Evolutionary conservation across 2,888 invertebrate genomes (phyloP).

Genomic region (Atethmia centrago): DNA sequence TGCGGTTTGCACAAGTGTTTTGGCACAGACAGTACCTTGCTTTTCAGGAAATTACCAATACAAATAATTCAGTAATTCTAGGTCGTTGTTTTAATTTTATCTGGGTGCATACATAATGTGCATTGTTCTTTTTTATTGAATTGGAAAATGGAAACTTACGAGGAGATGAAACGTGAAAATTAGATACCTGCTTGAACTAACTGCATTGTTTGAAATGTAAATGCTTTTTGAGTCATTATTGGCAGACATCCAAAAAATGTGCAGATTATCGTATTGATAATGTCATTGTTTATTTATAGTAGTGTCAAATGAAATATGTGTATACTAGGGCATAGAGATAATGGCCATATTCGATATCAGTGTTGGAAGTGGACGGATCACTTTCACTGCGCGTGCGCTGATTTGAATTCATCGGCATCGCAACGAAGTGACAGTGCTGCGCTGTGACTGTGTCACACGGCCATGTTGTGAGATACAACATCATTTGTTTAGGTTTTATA

Average conservation of each 20-base stretch:
- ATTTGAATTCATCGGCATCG: constrained; percentile 59
- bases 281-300: constrained; percentile 46
- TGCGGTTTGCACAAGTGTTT: constrained; percentile 67
- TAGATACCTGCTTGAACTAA: constrained; percentile 5
- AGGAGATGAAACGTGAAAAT: constrained; percentile 28
- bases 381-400: constrained; percentile 76
- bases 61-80: constrained; percentile 47
- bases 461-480: constrained; percentile 39
- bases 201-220: constrained; percentile 27
- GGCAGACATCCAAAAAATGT: constrained; percentile 57
- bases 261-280: constrained; percentile 37
- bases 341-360: constrained; percentile 43
- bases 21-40: constrained; percentile 64
- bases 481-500: constrained; percentile 25
- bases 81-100: constrained; percentile 53
- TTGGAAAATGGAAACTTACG: constrained; percentile 26
- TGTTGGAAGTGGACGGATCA: constrained; percentile 58
- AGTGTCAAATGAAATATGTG: constrained; percentile 13
- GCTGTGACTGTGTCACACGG: constrained; percentile 36
- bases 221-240: constrained; percentile 30
- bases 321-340: constrained; percentile 41
- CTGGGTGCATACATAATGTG: constrained; percentile 31
- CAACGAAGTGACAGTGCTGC: constrained; percentile 34
- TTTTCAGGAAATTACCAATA: constrained; percentile 59
- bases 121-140: constrained; percentile 48